Evolutionary conservation across 2,797 vertebrate species (phyloP), one percentile per base, ranked within the genome.

Genomic region (Enteromius radiatus): DNA sequence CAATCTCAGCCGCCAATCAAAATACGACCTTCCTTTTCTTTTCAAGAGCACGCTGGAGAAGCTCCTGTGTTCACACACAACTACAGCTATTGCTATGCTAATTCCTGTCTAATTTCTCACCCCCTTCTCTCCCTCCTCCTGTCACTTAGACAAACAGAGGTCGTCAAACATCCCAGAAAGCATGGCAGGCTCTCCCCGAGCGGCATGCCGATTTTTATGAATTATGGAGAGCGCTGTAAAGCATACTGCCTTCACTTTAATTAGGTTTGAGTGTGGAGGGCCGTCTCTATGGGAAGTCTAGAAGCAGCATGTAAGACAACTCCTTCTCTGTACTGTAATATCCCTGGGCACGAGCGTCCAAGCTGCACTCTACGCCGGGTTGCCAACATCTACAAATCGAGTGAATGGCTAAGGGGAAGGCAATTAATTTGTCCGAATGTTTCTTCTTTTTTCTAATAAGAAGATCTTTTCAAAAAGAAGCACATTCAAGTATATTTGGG

Each of bases 211-310:
- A 64, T 80, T 82, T 82, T 85, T 85, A 89, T 89, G 84, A 87
- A 89, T 89, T 83, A 87, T 89, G 88, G 82, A 89, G 80, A 75
- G 74, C 5, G 76, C 78, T 85, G 83, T 86, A 89, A 86, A 85
- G 82, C 82, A 80, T 69, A 85, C 84, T 78, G 81, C 83, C 81
- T 86, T 86, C 84, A 86, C 85, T 78, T 87, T 89, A 89, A 89
- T 89, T 89, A 87, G 88, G 75, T 87, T 84, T 78, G 75, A 86
- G 80, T 85, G 83, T 78, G 82, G 45, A 76, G 69, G 59, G 54
- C 76, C 31, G 84, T 87, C 87, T 85, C 87, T 78, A 88, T 84
- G 84, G 87, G 86, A 84, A 76, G 84, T 78, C 80, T 49, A 78
- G 73, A 75, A 81, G 64, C 81, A 77, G 80, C 78, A 78, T 87